Percentiles rank a stretch among this genome's conserved stretches.
phyloP scores from a whole-genome alignment of 2,113 vertebrate genomes.

The Psilopogon haemacephalus region DNA sequence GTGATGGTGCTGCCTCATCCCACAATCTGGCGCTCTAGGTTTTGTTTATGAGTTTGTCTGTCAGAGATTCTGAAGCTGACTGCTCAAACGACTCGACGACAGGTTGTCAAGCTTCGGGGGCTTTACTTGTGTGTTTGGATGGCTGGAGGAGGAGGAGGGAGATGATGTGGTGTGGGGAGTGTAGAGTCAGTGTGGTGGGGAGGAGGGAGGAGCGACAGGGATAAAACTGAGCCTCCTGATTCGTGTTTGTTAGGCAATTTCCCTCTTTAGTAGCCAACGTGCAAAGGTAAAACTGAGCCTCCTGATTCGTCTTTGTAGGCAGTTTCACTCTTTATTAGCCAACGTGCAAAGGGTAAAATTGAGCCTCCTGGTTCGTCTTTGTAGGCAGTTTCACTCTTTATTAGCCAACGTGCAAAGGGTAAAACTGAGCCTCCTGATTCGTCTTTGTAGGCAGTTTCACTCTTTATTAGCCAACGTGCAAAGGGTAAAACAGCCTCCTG shows the following conservation, averaged over 20 bases:
- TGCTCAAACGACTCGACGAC: constrained; percentile 61
- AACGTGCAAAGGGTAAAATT: no score
- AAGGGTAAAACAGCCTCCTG: no score
- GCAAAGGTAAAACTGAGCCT: no score
- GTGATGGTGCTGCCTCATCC: constrained; percentile 58
- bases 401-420: no score
- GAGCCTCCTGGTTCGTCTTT: no score
- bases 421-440: no score
- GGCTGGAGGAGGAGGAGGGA: constrained; percentile 45
- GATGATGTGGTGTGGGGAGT: constrained; percentile 35
- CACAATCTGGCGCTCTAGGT: constrained; percentile 49
- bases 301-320: no score
- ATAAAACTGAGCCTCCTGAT: constrained; percentile 49
- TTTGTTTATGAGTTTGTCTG: constrained; percentile 53
- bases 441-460: no score
- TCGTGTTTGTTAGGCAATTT: constrained; percentile 51
- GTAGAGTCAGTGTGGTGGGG: constrained; percentile 17
- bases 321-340: no score
- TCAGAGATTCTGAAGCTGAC: constrained; percentile 52
- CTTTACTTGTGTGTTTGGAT: constrained; percentile 53
- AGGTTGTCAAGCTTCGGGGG: constrained; percentile 50
- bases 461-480: no score
- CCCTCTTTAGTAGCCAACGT: constrained; percentile 38
- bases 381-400: no score
- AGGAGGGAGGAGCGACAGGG: constrained; percentile 18